Conservation (phyloP, 2,113 vertebrate genomes). For the Antechinus flavipes region DNA sequence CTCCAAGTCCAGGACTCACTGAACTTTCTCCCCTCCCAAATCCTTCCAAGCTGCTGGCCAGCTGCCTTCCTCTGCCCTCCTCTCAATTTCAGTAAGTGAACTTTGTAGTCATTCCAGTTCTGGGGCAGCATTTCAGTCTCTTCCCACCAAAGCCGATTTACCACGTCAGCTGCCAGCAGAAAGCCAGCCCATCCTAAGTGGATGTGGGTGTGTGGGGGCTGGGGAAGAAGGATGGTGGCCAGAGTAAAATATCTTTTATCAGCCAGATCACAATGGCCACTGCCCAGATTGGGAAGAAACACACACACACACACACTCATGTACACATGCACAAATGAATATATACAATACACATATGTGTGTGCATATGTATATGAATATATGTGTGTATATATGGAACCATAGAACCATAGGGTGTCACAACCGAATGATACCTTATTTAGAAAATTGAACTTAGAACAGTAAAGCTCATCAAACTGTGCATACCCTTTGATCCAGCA, state of each 20-base stretch:
- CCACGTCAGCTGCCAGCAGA: background rate
- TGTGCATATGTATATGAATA: background rate
- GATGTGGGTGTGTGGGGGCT: background rate
- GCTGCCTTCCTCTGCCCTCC: background rate
- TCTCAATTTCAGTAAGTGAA: background rate
- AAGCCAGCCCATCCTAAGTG: background rate
- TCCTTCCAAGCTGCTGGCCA: background rate
- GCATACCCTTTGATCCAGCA: too few relatives aligned
- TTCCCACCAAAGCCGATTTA: background rate
- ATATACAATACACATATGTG: background rate
- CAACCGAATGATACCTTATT: background rate
- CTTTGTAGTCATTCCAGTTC: background rate
- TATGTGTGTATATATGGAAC: background rate
- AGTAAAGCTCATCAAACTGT: background rate
- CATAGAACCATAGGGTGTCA: background rate
- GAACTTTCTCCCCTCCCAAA: background rate
- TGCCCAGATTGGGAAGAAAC: background rate
- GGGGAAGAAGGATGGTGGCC: background rate
- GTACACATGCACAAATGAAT: background rate
- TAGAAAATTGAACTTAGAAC: background rate
- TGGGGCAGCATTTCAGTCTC: background rate
- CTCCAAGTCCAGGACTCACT: background rate
- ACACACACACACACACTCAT: too few relatives aligned
- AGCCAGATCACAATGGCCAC: background rate
- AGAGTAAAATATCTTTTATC: background rate